Percentiles rank a stretch among this genome's conserved stretches.
phyloP scores from a whole-genome alignment of 2,888 invertebrate genomes.

The Aleiodes leptofemur region DNA sequence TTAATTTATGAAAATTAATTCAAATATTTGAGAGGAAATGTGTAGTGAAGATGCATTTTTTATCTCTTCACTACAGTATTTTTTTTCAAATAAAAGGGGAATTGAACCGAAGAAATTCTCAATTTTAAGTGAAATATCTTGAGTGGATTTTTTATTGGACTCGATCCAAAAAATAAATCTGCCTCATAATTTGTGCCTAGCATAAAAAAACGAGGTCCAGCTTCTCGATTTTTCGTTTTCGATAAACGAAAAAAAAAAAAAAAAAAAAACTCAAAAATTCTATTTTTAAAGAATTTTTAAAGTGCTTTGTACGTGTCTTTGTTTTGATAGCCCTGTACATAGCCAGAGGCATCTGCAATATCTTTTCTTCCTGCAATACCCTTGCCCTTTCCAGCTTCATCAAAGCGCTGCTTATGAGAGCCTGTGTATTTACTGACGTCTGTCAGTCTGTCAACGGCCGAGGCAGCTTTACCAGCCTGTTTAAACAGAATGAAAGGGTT shows the following conservation, averaged over 20 bases:
- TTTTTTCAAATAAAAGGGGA: too few relatives aligned
- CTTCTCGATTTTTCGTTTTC: too few relatives aligned
- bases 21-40: too few relatives aligned
- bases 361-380: conserved; percentile 91
- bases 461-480: conserved; percentile 73
- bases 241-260: not conserved
- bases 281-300: not conserved
- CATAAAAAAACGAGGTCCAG: not conserved
- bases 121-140: not conserved
- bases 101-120: too few relatives aligned
- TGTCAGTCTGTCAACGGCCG: conserved; percentile 85
- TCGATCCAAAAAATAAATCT: conserved; percentile 1
- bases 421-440: conserved; percentile 93
- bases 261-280: too few relatives aligned
- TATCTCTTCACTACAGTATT: too few relatives aligned
- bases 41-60: too few relatives aligned
- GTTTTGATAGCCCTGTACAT: conserved; percentile 90
- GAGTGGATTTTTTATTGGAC: conserved; percentile 1
- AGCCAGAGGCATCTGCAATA: conserved; percentile 84
- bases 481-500: conserved; percentile 13
- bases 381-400: conserved; percentile 89
- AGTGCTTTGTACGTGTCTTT: conserved; percentile 83
- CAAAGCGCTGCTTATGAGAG: conserved; percentile 90
- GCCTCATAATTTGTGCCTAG: conserved; percentile 3
- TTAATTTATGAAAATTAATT: too few relatives aligned